These are phyloP conservation scores for Onychorhynchus coronatus DNA, from an alignment of 2,113 vertebrate species.

Conservation along the genomic window DNA sequence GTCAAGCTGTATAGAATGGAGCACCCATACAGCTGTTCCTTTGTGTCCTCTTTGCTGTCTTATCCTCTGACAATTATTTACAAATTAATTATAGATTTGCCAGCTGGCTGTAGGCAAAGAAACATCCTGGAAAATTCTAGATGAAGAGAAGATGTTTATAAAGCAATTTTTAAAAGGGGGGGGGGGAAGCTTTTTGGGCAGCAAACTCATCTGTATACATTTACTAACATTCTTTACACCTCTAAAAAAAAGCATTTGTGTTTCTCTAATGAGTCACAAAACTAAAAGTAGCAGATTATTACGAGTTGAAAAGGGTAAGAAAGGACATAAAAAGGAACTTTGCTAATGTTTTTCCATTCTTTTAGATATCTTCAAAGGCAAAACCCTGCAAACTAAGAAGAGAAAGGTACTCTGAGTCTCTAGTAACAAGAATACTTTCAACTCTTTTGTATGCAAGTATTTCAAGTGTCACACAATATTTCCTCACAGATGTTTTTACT, in stretches of 20 bases:
- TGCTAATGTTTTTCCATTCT: neutral
- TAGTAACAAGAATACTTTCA: neutral
- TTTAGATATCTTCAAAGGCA: neutral
- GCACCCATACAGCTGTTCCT: neutral
- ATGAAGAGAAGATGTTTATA: neutral
- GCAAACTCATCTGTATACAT: neutral
- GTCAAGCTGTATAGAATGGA: neutral
- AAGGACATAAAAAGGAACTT: neutral
- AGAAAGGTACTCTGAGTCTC: neutral
- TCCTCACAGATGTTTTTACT: neutral
- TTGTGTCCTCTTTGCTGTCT: neutral
- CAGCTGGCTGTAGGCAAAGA: neutral
- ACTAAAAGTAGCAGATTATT: neutral
- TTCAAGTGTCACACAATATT: neutral
- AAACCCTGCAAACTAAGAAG: neutral
- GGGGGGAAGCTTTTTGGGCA: neutral
- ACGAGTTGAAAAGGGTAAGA: neutral
- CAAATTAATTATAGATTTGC: slow-evolving; percentile 30
- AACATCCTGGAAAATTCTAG: neutral
- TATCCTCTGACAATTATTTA: slow-evolving; percentile 7
- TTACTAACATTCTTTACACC: neutral
- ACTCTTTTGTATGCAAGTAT: neutral
- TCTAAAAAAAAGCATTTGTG: neutral
- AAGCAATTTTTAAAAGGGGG: neutral
- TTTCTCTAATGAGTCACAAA: neutral